Evolutionary conservation across 2,888 invertebrate species (phyloP).

Genomic region (Rhogogaster chlorosoma): DNA sequence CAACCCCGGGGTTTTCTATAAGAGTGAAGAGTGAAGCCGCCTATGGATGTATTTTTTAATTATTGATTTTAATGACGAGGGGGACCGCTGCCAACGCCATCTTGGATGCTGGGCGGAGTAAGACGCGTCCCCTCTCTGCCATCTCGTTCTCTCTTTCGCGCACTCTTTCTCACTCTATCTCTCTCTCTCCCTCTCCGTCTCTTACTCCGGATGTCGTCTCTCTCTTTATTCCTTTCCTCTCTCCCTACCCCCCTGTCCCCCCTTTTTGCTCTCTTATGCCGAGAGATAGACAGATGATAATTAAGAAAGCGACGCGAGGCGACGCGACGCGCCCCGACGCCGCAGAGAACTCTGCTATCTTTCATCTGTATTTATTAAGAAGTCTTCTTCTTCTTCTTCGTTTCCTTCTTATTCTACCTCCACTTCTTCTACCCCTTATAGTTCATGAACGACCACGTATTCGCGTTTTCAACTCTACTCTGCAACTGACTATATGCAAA

Average conservation of each 20-base stretch:
- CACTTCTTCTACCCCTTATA: constrained; percentile 44
- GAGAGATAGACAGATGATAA: constrained; percentile 77
- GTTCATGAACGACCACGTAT: neutral
- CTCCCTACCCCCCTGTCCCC: constrained; percentile 59
- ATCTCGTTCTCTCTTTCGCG: constrained; percentile 56
- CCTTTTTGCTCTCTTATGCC: constrained; percentile 65
- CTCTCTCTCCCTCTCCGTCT: constrained; percentile 40
- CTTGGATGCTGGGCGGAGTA: constrained; percentile 78
- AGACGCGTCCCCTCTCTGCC: constrained; percentile 70
- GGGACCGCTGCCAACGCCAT: constrained; percentile 76
- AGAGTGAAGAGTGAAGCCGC: constrained; percentile 72
- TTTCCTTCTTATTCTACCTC: constrained; percentile 53
- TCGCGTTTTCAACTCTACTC: neutral
- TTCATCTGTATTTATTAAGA: constrained; percentile 50
- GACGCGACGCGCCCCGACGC: constrained; percentile 37
- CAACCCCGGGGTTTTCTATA: constrained; percentile 73
- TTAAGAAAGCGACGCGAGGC: constrained; percentile 76
- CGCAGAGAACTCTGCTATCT: constrained; percentile 35
- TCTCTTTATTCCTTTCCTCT: constrained; percentile 48
- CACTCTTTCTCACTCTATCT: constrained; percentile 53
- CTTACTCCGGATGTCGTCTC: constrained; percentile 40
- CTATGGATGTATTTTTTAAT: constrained; percentile 78
- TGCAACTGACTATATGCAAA: neutral
- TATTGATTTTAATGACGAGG: constrained; percentile 78
- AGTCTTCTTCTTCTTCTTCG: constrained; percentile 43